Conservation (phyloP, 1,140 invertebrate species). For the Apis cerana region DNA sequence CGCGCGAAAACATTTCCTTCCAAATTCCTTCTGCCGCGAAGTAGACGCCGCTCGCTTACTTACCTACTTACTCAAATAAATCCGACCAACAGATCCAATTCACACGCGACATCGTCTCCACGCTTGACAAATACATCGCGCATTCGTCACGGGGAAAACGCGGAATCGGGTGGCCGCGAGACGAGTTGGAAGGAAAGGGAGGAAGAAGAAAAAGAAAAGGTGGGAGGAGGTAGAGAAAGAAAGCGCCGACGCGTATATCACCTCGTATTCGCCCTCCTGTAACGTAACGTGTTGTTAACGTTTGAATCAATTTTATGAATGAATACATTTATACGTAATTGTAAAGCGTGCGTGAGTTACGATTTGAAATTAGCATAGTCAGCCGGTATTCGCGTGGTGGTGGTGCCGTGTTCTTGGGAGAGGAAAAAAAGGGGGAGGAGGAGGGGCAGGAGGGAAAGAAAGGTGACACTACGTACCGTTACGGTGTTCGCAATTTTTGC, state of each 20-base stretch:
- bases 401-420: neutral
- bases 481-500: constrained; percentile 4
- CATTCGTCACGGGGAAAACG: neutral
- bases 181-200: neutral
- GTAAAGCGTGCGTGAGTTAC: constrained; percentile 3
- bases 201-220: no score
- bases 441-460: no score
- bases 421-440: neutral
- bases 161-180: neutral
- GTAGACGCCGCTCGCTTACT: no score
- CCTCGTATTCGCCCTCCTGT: no score
- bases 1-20: no score
- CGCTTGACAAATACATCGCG: neutral
- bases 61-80: no score
- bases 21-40: no score
- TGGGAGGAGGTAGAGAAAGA: no score
- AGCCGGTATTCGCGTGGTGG: neutral
- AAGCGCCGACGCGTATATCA: neutral
- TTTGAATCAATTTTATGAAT: constrained; percentile 21
- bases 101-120: neutral
- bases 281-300: neutral
- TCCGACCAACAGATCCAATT: no score
- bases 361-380: constrained; percentile 35
- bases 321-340: constrained; percentile 12
- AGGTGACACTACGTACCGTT: neutral